A percentile compares a stretch with the other conserved stretches of the same genome.
These are phyloP conservation scores for Oreocharis arfaki DNA, from an alignment of 2,113 vertebrate genomes.

Conservation along the genomic window DNA sequence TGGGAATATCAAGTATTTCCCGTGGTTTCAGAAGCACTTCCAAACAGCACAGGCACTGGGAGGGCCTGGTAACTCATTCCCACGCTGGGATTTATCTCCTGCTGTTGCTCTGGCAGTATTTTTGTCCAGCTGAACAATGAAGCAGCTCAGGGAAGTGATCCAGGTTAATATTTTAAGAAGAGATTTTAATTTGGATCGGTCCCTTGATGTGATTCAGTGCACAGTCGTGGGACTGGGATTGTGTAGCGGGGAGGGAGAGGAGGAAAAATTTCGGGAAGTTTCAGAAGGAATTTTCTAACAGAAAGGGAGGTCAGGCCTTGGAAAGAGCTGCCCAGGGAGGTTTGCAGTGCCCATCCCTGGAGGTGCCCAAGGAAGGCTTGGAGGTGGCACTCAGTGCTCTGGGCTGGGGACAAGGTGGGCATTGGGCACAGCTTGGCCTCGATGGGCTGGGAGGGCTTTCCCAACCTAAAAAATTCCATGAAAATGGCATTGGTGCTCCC, in stretches of 20 bases:
- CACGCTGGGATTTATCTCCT: background rate
- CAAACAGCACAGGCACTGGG: background rate
- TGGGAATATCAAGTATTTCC: background rate
- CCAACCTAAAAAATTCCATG: accelerated
- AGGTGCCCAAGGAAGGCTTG: background rate
- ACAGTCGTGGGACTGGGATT: background rate
- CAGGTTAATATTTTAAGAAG: background rate
- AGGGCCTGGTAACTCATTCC: background rate
- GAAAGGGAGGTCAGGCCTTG: background rate
- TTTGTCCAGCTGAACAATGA: background rate
- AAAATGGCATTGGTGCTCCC: background rate
- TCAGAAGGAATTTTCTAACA: accelerated
- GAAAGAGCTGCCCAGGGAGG: background rate
- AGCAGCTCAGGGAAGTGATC: background rate
- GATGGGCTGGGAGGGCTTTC: accelerated
- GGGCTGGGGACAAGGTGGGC: background rate
- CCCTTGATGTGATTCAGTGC: background rate
- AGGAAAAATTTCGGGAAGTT: background rate
- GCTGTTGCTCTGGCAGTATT: background rate
- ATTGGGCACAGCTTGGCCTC: accelerated
- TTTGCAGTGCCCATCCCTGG: background rate
- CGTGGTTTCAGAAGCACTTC: background rate
- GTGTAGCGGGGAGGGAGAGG: background rate
- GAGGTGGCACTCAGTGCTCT: background rate
- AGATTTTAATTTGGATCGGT: background rate